Evolutionary conservation across 2,113 vertebrate species (phyloP).

Genomic region (Ploceus nigricollis): DNA sequence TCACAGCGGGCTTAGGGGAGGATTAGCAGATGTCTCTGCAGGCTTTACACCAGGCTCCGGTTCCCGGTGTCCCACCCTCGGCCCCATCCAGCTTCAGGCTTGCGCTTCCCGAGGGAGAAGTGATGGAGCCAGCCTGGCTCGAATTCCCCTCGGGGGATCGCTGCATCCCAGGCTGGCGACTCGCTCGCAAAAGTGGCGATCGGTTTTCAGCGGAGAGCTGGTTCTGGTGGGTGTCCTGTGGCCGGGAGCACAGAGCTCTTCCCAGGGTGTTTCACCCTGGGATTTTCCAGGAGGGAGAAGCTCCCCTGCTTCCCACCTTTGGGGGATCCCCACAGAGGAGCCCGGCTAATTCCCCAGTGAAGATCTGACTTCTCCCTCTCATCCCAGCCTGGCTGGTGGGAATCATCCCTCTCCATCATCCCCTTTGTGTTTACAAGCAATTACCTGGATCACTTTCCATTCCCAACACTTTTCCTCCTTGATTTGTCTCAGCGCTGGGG

Average conservation of each 20-base stretch:
- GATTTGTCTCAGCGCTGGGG: rapidly evolving
- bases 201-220: not conserved
- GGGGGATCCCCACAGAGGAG: not conserved
- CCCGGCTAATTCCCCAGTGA: rapidly evolving
- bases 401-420: not conserved
- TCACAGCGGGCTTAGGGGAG: not conserved
- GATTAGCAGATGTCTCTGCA: conserved; percentile 9
- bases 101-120: not conserved
- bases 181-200: not conserved
- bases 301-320: not conserved
- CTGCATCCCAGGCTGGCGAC: not conserved
- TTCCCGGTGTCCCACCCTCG: not conserved
- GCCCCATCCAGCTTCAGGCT: not conserved
- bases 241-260: not conserved
- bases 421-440: not conserved
- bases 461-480: not conserved
- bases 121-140: rapidly evolving
- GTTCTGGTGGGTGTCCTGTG: not conserved
- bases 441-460: not conserved
- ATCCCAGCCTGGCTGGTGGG: not conserved
- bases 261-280: not conserved
- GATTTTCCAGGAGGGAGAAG: not conserved
- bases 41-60: not conserved
- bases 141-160: rapidly evolving
- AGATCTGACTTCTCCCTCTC: not conserved